These are phyloP conservation scores for Oncorhynchus masou DNA, from an alignment of 2,113 vertebrate genomes.

Conservation along the genomic window DNA sequence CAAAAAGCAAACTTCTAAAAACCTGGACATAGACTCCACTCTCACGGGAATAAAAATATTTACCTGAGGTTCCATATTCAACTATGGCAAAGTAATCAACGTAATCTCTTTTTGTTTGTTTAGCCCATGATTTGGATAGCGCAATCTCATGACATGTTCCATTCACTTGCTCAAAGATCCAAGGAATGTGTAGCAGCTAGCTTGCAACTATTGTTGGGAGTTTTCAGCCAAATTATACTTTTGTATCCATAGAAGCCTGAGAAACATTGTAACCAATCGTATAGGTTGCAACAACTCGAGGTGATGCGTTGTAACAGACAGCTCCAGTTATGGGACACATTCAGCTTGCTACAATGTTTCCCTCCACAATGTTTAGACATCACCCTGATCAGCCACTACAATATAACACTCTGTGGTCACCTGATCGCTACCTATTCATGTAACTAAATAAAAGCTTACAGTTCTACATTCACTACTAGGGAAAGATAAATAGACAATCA, in stretches of 20 bases:
- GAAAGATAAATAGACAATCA: not conserved
- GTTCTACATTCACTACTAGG: not conserved
- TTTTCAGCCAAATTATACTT: not conserved
- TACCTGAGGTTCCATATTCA: not conserved
- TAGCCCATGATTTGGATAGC: not conserved
- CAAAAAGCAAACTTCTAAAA: too few relatives aligned
- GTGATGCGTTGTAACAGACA: not conserved
- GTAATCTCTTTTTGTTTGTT: not conserved
- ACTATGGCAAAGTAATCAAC: not conserved
- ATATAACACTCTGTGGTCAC: not conserved
- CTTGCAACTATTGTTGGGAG: not conserved
- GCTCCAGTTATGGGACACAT: not conserved
- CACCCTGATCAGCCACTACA: slow-evolving; percentile 35
- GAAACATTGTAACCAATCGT: not conserved
- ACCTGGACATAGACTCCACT: too few relatives aligned
- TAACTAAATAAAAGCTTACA: not conserved
- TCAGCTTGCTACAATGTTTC: slow-evolving; percentile 47
- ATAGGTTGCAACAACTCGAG: not conserved
- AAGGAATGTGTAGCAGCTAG: not conserved
- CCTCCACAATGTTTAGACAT: slow-evolving; percentile 65
- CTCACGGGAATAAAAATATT: not conserved
- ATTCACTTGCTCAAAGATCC: not conserved
- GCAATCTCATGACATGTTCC: not conserved
- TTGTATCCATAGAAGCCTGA: not conserved
- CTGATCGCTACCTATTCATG: not conserved